These are phyloP conservation scores for Ormyrus labotus DNA, from an alignment of 2,888 invertebrate species.

Conservation along the genomic window DNA sequence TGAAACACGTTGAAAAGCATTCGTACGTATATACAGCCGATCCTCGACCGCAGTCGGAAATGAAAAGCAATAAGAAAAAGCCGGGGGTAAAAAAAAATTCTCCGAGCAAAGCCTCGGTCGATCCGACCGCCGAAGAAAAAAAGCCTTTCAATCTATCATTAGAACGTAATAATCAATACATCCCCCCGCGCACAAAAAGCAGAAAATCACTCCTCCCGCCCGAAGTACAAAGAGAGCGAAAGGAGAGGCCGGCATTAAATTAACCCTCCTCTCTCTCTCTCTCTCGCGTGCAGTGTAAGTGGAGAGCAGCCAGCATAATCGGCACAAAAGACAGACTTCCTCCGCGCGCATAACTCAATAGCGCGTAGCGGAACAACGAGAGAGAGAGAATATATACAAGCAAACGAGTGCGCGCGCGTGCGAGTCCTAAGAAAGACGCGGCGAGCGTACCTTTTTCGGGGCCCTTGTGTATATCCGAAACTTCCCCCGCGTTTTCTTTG, in stretches of 20 bases:
- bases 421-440: constrained; percentile 5
- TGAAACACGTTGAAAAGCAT: too few species aligned
- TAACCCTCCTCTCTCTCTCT: constrained; percentile 20
- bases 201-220: constrained; percentile 32
- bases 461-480: constrained; percentile 2
- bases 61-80: background rate
- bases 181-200: constrained; percentile 10
- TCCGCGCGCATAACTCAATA: background rate
- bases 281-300: background rate
- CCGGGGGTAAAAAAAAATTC: background rate
- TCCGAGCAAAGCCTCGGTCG: too few species aligned
- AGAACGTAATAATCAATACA: constrained; percentile 35
- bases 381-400: constrained; percentile 5
- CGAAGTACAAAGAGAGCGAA: background rate
- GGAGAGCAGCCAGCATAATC: constrained; percentile 5
- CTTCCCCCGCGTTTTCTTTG: constrained; percentile 29
- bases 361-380: background rate
- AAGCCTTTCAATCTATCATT: constrained; percentile 29
- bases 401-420: constrained; percentile 13
- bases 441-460: background rate
- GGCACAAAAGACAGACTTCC: constrained; percentile 37
- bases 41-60: background rate
- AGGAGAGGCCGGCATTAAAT: constrained; percentile 26
- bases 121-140: background rate
- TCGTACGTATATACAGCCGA: too few species aligned